These are phyloP conservation scores for Labeo rohita DNA, from an alignment of 2,113 vertebrate genomes.

Conservation along the genomic window DNA sequence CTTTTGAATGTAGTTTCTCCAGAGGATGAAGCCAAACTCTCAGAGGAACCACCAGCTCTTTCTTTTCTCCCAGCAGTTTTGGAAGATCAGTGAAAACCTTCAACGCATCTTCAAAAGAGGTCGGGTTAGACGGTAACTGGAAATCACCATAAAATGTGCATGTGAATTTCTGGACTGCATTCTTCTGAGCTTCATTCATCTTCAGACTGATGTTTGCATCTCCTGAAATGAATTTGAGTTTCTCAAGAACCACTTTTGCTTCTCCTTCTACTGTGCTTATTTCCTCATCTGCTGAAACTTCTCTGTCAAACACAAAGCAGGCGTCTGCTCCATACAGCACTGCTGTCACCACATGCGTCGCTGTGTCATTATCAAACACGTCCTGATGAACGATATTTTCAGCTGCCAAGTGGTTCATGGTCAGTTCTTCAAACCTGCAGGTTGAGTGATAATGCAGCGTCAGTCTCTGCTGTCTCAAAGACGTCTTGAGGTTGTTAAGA, in stretches of 20 bases:
- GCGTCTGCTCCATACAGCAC: conserved; percentile 45
- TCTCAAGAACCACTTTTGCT: background rate
- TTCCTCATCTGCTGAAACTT: background rate
- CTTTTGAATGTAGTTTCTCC: background rate
- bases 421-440: background rate
- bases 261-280: conserved; percentile 13
- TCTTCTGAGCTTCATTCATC: conserved; percentile 4
- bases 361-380: conserved; percentile 27
- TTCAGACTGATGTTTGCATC: background rate
- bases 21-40: background rate
- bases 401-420: background rate
- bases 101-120: background rate
- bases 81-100: background rate
- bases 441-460: conserved; percentile 31
- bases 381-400: background rate
- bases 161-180: conserved; percentile 13
- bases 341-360: conserved; percentile 41
- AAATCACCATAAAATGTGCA: conserved; percentile 41
- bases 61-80: background rate
- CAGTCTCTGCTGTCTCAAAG: conserved; percentile 25
- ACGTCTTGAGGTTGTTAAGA: conserved; percentile 18
- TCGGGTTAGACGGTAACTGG: background rate
- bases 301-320: conserved; percentile 48
- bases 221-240: background rate
- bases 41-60: background rate